Base-by-base conservation (phyloP, 2,113 vertebrate species). In the Callocephalon fimbriatum region DNA sequence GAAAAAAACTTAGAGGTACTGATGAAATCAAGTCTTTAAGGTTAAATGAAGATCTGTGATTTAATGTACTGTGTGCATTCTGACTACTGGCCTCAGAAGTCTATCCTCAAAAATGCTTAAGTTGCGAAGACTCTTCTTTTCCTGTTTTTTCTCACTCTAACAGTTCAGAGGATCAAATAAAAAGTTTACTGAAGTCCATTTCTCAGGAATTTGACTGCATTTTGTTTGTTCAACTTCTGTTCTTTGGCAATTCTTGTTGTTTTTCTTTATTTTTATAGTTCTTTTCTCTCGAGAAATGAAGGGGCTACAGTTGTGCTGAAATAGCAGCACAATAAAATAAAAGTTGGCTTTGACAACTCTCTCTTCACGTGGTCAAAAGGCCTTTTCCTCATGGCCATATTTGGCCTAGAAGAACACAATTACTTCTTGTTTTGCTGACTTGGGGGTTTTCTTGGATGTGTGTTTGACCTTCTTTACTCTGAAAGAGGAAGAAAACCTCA, bases 381-480 rank as follows among this genome's bases (percentile, higher is more conserved):
- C 56, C 47, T 94, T 94, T 91, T 86, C 75, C 61, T 91, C 20
- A 13, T 92, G 63, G 37, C 88, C 78, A 20, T 67, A 63, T 89
- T 95, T 95, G 89, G 85, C 76, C 80, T 89, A 58, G 61, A 77
- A 86, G 87, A 79, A 56, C 86, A 95, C 29, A 96, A 78, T 79
- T 75, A 22, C 71, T 68, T 93, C 58, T 74, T 97, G 86, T 94
- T 94, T 94, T 87, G 83, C 83, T 92, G 83, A 87, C 51, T 91
- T 90, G 0, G 27, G 73, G 67, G 31, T 68, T 97, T 94, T 50
- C 76, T 97, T 86, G 71, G 76, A 84, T 92, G 80, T 56, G 0
- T 44, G 56, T n/a, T 75, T 91, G 94, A 92, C 83, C 80, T 70
- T 96, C 84, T 95, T 96, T 96, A 85, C 86, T 92, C 91, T 92